Base-by-base conservation (phyloP, 2,797 vertebrate genomes). In the Neosilurus mollespiculum region DNA sequence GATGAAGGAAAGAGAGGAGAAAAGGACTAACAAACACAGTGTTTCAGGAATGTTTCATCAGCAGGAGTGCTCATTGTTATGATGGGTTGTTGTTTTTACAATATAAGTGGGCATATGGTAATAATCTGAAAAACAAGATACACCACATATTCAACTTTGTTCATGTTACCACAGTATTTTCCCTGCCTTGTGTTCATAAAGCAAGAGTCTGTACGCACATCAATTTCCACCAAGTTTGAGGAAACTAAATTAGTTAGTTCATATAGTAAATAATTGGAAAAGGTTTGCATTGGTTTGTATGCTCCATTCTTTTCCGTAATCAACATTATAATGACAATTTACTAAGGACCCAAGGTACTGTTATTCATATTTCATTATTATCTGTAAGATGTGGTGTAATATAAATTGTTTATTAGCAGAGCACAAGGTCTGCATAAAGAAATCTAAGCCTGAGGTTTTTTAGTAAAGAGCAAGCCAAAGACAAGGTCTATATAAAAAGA, bases 11-110 rank as follows among this genome's bases (percentile, higher is more conserved):
- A 14, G 4, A 49, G 37, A 49, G 37, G 37, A 70, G 34, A 70
- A 70, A 49, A 49, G 34, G 67, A n/a, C 34, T 7, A 12, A 43
- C 9, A 15, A 9, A 14, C 30, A 9, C 34, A 22, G 66, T 51
- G 43, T 51, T 71, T 51, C 69, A 71, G 69, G 43, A 51, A n/a
- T 71, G 69, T 53, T 71, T 71, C 69, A 71, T 51, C 69, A 71
- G 43, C 69, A 51, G 11, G 22, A 51, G 22, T n/a, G 11, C 6
- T 49, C 51, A 71, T 67, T 22, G 37, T 43, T 43, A 20, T 43
- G 34, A 66, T 66, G 30, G 1, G 43, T 43, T 43, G 43, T 43
- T 43, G 43, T 37, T 18, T 69, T 37, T 34, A 4, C 15, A 64
- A 11, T 24, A 11, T 64, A 64, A 64, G 11, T 24, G 15, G 12